phyloP scores from a whole-genome alignment of 2,797 vertebrate genomes.

The Tiaroga cobitis region DNA sequence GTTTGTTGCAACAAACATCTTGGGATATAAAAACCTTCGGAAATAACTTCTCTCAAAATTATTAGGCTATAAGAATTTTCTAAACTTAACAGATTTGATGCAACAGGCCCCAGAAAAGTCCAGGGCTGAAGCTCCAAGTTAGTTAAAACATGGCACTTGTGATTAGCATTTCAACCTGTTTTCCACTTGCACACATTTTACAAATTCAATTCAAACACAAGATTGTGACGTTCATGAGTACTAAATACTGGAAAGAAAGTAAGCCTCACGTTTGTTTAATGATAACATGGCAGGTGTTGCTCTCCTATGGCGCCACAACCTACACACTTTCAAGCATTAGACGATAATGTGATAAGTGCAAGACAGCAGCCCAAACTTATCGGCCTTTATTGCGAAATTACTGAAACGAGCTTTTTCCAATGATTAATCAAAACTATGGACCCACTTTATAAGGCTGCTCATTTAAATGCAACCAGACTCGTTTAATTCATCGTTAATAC shows the following conservation, averaged over 20 bases:
- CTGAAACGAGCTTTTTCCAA: conserved; percentile 9
- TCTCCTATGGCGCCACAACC: conserved; percentile 21
- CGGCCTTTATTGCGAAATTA: conserved; percentile 19
- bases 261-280: conserved; percentile 26
- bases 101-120: neutral
- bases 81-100: neutral
- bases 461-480: conserved; percentile 8
- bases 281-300: conserved; percentile 38
- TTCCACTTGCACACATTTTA: neutral
- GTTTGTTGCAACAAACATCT: neutral
- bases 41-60: neutral
- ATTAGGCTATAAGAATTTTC: neutral
- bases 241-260: neutral
- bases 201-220: neutral
- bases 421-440: conserved; percentile 7
- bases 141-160: neutral
- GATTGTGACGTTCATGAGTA: neutral
- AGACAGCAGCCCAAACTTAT: conserved; percentile 33
- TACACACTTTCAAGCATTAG: conserved; percentile 33
- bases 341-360: conserved; percentile 30
- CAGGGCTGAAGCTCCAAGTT: neutral
- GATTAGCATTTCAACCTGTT: conserved; percentile 12
- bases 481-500: conserved; percentile 43
- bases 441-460: neutral
- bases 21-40: neutral